Base-by-base conservation (phyloP, 2,888 invertebrate genomes). In the Lasioglossum malachurum region DNA sequence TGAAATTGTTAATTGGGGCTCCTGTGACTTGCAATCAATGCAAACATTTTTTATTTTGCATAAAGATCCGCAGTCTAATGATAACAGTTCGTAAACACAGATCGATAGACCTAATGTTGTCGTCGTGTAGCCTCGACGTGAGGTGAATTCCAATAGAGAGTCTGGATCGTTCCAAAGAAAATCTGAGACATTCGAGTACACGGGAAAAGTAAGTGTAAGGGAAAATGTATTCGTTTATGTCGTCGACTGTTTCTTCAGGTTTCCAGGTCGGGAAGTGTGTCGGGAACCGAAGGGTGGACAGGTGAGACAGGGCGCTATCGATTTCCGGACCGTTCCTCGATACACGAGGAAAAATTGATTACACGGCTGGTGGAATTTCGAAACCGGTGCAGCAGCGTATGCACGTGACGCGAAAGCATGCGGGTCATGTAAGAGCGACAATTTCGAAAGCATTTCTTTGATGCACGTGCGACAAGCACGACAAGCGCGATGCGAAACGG, bases 391-490 rank as follows among this genome's bases (percentile, higher is more conserved):
- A 12, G 4, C 72, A 38, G 27, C 41, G 53, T 41, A 19, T 38
- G 53, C 14, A 67, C 49, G 73, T 64, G 64, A 78, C 46, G 49
- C 73, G 57, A 27, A 75, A 71, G 27, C 69, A 75, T 77, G 74
- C 80, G 64, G 73, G 60, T 67, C 64, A 7, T 64, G 27, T 64
- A 44, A 67, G 60, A 27, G 72, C 69, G 57, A 79, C 69, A 67
- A 82, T 87, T 64, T 80, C 31, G 67, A 60, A 85, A 77, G 69
- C 73, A 79, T 86, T 85, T 71, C 75, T 71, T 75, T 53, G 71
- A 64, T 41, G 71, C 71, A 16, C 64, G 77, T 41, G 72, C 46
- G 67, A 57, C 49, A 78, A n/a, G 12, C 16, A 53, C 38, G 31
- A 57, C 78, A 57, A n/a, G 64, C 27, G 77, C n/a, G 67, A 60